Percentiles rank a stretch among this genome's conserved stretches.
phyloP scores from a whole-genome alignment of 2,113 vertebrate genomes.

The Dendrocopos noguchii region DNA sequence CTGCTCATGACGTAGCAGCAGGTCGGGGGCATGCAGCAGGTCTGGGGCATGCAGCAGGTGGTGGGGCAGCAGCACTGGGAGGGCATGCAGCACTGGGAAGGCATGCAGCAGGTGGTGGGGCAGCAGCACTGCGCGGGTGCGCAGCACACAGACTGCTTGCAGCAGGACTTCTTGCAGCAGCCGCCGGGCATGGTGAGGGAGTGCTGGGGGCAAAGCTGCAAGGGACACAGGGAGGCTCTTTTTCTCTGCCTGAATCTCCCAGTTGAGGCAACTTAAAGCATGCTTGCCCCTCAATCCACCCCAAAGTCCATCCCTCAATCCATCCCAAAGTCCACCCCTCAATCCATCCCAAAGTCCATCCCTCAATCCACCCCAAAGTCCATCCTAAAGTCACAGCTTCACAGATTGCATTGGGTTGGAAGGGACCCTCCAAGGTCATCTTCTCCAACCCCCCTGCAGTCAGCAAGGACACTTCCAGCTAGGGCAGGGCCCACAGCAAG shows the following conservation, averaged over 20 bases:
- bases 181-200: slow-evolving; percentile 15
- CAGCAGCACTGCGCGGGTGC: background rate
- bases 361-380: background rate
- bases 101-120: background rate
- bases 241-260: background rate
- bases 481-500: too few relatives aligned
- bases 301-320: background rate
- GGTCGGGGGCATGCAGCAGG: background rate
- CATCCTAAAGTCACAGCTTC: background rate
- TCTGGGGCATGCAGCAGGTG: background rate
- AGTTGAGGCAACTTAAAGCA: background rate
- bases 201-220: slow-evolving; percentile 2
- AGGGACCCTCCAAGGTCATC: too few relatives aligned
- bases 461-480: too few relatives aligned
- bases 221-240: background rate
- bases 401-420: too few relatives aligned
- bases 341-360: background rate
- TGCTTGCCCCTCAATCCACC: background rate
- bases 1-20: slow-evolving; percentile 7
- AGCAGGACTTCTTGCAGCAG: background rate
- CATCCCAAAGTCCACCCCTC: background rate
- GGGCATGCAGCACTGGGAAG: background rate
- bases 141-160: background rate
- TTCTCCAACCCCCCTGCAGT: too few relatives aligned
- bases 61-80: background rate